Evolutionary conservation across 1,140 invertebrate species (phyloP), one percentile per base, ranked within the genome.

Genomic region (Ruditapes philippinarum): DNA sequence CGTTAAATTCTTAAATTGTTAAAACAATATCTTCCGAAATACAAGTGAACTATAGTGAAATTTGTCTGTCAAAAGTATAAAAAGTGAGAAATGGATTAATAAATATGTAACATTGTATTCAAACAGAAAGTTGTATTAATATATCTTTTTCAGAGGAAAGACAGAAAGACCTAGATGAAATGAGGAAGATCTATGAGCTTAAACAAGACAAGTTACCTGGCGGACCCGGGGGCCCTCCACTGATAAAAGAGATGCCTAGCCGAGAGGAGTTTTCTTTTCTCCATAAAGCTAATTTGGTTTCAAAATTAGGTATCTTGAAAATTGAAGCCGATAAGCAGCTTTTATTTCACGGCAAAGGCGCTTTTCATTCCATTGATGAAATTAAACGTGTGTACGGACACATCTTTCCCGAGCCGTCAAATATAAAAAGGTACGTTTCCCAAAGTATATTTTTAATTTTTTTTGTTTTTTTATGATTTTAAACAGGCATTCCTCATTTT

Each of bases 151-250:
- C 42, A 45, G 42, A 45, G 42, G 42, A 45, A 5, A 45, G 42
- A 45, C 3, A 57, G 57, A 1, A 1, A 70, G 96, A 96, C 62
- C 68, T 96, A 17, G 84, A 92, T 28, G 92, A 94, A 25, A 96
- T 95, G 83, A 88, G 91, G 54, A 79, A 92, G 25, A 38, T 92
- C 0, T 96, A 96, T 86, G 78, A 93, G 38, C 95, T 95, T 74
- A 86, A 42, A 9, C 91, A 94, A 80, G 93, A 95, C 28, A 91
- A 93, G 11, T 88, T 11, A 11, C 51, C 93, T n/a, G n/a, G n/a
- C n/a, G n/a, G n/a, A n/a, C n/a, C n/a, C 11, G 93, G 91, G 28
- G 91, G 94, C 5, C 96, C 96, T 12, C 92, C 92, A 25, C 96
- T 96, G 95, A 95, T 96, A 90, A 93, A 81, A 36, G 19, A 12